Evolutionary conservation across 2,113 vertebrate species (phyloP).

Genomic region (Coptodon bakossiorum): DNA sequence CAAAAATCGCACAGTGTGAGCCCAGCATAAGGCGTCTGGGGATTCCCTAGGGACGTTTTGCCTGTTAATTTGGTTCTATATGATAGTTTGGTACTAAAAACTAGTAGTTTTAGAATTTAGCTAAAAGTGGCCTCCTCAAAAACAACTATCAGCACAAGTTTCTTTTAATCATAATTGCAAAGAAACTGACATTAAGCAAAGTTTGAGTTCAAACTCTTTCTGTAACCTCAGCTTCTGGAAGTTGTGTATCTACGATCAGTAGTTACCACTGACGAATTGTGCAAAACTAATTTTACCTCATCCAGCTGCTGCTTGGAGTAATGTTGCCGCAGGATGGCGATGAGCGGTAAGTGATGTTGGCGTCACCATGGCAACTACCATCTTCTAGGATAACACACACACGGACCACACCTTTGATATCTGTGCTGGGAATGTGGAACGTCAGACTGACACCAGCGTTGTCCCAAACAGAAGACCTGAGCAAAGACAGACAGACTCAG

Average conservation of each 20-base stretch:
- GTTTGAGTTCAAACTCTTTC: not conserved
- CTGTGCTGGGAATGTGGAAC: not conserved
- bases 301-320: not conserved
- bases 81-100: not conserved
- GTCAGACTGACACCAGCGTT: accelerated
- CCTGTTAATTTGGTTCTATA: not conserved
- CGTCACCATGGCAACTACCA: not conserved
- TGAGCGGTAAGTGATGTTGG: not conserved
- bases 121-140: not conserved
- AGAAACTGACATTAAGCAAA: not conserved
- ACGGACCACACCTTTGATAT: not conserved
- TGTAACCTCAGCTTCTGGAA: not conserved
- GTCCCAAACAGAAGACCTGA: not conserved
- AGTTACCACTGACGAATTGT: accelerated
- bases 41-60: not conserved
- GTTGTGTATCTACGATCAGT: not conserved
- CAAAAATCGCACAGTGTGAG: too few relatives aligned
- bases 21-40: not conserved
- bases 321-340: not conserved
- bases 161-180: not conserved
- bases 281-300: not conserved
- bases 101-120: not conserved
- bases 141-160: not conserved
- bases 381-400: not conserved
- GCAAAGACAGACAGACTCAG: not conserved